Evolutionary conservation across 2,797 vertebrate species (phyloP).

Genomic region (Catharus ustulatus): DNA sequence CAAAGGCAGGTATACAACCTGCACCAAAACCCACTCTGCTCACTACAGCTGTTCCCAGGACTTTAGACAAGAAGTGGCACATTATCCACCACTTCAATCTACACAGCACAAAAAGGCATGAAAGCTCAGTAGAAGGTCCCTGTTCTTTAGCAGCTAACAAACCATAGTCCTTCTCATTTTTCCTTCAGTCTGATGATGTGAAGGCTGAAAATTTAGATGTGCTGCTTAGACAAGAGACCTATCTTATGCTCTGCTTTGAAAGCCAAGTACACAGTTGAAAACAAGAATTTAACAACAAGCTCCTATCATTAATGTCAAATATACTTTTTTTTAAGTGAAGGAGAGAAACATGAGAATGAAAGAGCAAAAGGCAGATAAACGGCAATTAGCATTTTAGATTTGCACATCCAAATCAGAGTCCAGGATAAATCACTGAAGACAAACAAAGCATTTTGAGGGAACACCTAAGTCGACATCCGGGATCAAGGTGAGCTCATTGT

Average conservation of each 20-base stretch:
- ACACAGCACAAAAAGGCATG: conserved; percentile 29
- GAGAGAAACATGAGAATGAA: background rate
- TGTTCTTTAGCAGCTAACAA: conserved; percentile 22
- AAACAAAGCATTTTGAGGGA: background rate
- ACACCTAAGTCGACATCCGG: background rate
- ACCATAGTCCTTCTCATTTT: background rate
- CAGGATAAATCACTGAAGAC: background rate
- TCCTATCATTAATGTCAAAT: background rate
- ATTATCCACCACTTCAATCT: conserved; percentile 29
- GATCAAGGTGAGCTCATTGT: background rate
- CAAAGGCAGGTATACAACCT: conserved; percentile 45
- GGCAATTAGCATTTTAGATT: background rate
- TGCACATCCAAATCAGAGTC: background rate
- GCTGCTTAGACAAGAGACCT: background rate
- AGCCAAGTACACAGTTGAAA: background rate
- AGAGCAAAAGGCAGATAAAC: background rate
- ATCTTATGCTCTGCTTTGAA: background rate
- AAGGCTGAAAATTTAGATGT: background rate
- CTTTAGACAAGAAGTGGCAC: conserved; percentile 30
- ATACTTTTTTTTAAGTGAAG: background rate
- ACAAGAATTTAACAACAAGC: background rate
- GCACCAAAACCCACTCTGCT: conserved; percentile 25
- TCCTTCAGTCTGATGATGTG: background rate
- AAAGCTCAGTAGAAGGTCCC: conserved; percentile 30
- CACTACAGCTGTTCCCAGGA: conserved; percentile 55